A percentile compares a stretch with the other conserved stretches of the same genome.
These are phyloP conservation scores for Herpetotheres cachinnans DNA, from an alignment of 2,113 vertebrate genomes.

Conservation along the genomic window DNA sequence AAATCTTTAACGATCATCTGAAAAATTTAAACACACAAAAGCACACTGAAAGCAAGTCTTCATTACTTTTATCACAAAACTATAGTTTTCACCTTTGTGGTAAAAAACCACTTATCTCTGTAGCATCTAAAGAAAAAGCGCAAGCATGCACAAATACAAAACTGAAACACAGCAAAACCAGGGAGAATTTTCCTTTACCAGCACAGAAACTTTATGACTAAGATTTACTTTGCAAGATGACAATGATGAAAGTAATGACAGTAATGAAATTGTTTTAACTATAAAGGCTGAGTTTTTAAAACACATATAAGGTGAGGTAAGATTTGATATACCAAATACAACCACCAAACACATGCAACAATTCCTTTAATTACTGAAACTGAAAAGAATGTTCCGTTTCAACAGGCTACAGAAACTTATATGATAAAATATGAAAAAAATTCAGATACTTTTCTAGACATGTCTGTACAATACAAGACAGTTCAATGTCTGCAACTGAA, in stretches of 20 bases:
- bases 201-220: neutral
- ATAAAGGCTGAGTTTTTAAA: neutral
- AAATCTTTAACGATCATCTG: neutral
- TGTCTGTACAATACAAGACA: neutral
- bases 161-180: neutral
- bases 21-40: neutral
- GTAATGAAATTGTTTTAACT: neutral
- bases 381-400: neutral
- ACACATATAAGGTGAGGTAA: neutral
- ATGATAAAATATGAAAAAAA: neutral
- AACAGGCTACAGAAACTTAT: neutral
- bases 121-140: neutral
- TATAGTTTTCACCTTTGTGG: neutral
- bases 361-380: neutral
- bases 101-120: neutral
- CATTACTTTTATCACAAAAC: neutral
- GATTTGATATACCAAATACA: neutral
- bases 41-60: neutral
- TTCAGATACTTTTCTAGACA: slow-evolving; percentile 13
- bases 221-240: neutral
- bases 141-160: neutral
- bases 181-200: neutral
- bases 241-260: neutral
- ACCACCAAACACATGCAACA: neutral
- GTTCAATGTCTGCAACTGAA: neutral